These are phyloP conservation scores for Enteromius fasciolatus DNA, from an alignment of 2,797 vertebrate genomes.

Conservation along the genomic window DNA sequence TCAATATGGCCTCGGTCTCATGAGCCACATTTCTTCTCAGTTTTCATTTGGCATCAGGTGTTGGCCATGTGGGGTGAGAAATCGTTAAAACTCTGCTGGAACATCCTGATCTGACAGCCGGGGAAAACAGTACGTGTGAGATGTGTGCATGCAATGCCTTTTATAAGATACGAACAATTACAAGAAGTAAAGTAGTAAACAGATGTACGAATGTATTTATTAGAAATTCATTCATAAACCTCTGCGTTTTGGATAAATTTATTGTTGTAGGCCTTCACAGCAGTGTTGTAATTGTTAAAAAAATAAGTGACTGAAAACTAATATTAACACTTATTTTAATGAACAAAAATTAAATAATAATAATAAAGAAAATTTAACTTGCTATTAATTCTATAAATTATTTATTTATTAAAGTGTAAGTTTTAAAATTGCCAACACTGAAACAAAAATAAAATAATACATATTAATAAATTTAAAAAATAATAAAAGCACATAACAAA, in stretches of 20 bases:
- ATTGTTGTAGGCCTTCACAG: neutral
- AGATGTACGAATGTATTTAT: neutral
- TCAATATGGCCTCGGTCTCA: neutral
- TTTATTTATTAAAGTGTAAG: neutral
- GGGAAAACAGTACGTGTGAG: neutral
- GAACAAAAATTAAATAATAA: neutral
- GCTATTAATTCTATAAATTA: neutral
- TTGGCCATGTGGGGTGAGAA: constrained; percentile 11
- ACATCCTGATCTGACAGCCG: neutral
- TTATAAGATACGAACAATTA: neutral
- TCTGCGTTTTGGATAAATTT: neutral
- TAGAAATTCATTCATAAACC: neutral
- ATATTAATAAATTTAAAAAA: neutral
- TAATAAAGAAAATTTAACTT: neutral
- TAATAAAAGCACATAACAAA: neutral
- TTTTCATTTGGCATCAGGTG: neutral
- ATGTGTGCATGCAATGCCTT: neutral
- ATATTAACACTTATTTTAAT: neutral
- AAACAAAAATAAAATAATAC: neutral
- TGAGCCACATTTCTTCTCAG: neutral
- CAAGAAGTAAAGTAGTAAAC: neutral
- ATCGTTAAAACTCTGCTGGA: neutral
- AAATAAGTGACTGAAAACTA: too few relatives aligned
- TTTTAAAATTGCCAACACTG: neutral
- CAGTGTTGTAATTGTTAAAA: neutral